Evolutionary conservation across 1,140 invertebrate genomes (phyloP), one percentile per base, ranked within the genome.

Genomic region (Aplysia californica): DNA sequence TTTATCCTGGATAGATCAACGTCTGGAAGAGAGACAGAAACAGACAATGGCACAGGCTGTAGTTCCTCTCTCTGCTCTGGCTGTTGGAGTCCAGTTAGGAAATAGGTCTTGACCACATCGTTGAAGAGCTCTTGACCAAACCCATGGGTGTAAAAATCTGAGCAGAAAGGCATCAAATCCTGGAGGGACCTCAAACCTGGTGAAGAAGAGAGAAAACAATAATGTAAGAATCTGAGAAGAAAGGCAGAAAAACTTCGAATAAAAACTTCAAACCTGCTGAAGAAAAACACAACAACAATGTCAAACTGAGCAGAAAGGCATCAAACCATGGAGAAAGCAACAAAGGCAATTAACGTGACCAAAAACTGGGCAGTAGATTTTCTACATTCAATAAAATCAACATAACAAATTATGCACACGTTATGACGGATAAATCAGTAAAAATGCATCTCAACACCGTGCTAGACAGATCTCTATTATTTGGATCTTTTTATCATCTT

Each of bases 81-180:
- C 58, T 73, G 70, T 29, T 33, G 38, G 5, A 33, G 23, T 5
- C 29, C 23, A 31, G 36, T 66, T 3, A 72, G n/a, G 29, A 75
- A 75, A 41, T 75, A 59, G 15, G 36, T 15, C 26, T 75, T 75
- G 38, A 75, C 72, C 10, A 31, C n/a, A 66, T 75, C 72, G 39
- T 61, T 75, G 41, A 85, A 77, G 26, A 84, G 77, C 38, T 87
- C 86, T n/a, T 79, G 77, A 2, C 83, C 83, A 76, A 84, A 76
- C 58, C 83, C 77, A 20, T 80, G 79, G 23, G 83, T 87, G 67
- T 87, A 87, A 56, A 84, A 87, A 44, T 86, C 83, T 3, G 83
- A 79, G 70, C 84, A 84, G 76, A 84, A 87, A 4, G 85, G 85
- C 20, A 87, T 78, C 26, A 87, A 66, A 36, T 87, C 86, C 73